phyloP scores from a whole-genome alignment of 2,888 invertebrate species.

The Trichogramma dendrolimi region DNA sequence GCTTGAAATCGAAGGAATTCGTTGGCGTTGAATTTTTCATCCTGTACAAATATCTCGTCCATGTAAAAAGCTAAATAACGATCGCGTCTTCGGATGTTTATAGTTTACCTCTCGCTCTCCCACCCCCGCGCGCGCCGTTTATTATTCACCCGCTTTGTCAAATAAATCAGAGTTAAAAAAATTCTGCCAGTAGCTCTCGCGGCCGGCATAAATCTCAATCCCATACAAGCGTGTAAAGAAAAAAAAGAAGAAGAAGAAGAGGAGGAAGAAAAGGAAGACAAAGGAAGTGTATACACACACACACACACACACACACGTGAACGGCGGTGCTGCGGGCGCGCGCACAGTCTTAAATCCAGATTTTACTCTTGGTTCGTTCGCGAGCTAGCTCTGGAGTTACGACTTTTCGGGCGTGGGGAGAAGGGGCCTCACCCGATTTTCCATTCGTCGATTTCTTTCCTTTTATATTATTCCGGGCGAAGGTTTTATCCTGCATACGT shows the following conservation, averaged over 20 bases:
- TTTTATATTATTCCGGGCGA: neutral
- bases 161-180: no score
- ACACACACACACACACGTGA: neutral
- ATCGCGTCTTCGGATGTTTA: no score
- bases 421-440: neutral
- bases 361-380: neutral
- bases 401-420: neutral
- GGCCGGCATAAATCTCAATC: no score
- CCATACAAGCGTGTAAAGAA: neutral
- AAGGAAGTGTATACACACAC: neutral
- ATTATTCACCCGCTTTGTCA: no score
- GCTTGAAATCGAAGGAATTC: no score
- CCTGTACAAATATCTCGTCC: no score
- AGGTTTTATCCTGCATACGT: neutral
- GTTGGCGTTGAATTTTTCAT: no score
- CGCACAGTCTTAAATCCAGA: slow-evolving; percentile 14
- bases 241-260: slow-evolving; percentile 2
- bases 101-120: no score
- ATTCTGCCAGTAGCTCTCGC: no score
- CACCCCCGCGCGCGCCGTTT: no score
- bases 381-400: neutral
- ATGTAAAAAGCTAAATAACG: no score
- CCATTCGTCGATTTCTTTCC: neutral
- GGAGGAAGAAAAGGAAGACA: neutral
- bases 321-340: neutral